These are phyloP conservation scores for Glareola pratincola DNA, from an alignment of 2,113 vertebrate species.

Conservation along the genomic window DNA sequence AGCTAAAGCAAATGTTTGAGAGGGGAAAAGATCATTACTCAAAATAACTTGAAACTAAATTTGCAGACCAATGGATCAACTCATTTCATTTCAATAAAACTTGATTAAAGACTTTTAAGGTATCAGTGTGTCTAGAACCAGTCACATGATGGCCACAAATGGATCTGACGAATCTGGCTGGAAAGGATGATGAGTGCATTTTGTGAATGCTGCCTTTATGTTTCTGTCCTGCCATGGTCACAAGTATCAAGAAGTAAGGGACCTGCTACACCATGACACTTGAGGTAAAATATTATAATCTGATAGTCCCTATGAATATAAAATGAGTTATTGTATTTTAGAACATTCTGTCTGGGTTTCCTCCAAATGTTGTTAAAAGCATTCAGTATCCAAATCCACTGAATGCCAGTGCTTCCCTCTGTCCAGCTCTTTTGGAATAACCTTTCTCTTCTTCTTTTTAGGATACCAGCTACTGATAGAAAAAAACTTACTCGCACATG, in stretches of 20 bases:
- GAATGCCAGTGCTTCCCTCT: neutral
- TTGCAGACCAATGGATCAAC: neutral
- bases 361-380: neutral
- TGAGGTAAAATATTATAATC: neutral
- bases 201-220: neutral
- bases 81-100: neutral
- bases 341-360: neutral
- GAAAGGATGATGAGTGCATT: neutral
- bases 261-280: neutral
- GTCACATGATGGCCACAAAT: neutral
- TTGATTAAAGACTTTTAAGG: neutral
- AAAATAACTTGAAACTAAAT: neutral
- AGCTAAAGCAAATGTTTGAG: neutral
- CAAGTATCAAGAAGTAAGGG: neutral
- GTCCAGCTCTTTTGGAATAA: neutral
- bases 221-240: neutral
- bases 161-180: neutral
- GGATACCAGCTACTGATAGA: neutral
- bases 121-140: neutral
- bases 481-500: constrained; percentile 83
- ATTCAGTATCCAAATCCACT: neutral
- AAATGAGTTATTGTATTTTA: neutral
- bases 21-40: neutral
- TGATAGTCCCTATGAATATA: neutral
- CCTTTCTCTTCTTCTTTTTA: neutral